Percentiles rank a stretch among this genome's conserved stretches.
These are phyloP conservation scores for Sapayoa aenigma DNA, from an alignment of 2,113 vertebrate species.

Conservation along the genomic window DNA sequence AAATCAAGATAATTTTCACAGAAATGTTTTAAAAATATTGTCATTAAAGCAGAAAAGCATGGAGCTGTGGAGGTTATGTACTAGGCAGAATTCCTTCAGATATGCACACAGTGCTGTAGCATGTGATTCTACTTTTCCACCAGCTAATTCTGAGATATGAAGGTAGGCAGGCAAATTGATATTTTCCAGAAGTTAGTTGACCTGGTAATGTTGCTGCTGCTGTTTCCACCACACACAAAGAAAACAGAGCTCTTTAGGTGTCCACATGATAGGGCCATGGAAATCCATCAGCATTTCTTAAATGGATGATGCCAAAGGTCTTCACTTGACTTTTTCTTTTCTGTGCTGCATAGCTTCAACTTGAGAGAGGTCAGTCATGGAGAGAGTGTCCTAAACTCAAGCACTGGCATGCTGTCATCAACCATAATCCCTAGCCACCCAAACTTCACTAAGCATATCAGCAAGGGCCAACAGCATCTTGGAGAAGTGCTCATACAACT, in stretches of 20 bases:
- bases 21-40: background rate
- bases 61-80: background rate
- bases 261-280: fast-evolving
- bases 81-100: background rate
- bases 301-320: background rate
- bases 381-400: background rate
- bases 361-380: background rate
- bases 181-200: background rate
- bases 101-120: background rate
- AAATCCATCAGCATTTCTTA: background rate
- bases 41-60: background rate
- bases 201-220: fast-evolving
- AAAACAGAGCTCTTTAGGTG: background rate
- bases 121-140: background rate
- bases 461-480: background rate
- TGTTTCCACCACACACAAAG: background rate
- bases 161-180: background rate
- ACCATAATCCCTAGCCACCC: background rate
- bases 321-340: background rate
- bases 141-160: background rate
- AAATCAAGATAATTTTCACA: background rate
- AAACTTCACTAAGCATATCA: background rate
- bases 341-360: background rate
- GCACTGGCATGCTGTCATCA: background rate
- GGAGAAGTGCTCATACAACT: background rate